Evolutionary conservation across 2,797 vertebrate species (phyloP), one percentile per base, ranked within the genome.

Genomic region (Taeniopygia guttata): DNA sequence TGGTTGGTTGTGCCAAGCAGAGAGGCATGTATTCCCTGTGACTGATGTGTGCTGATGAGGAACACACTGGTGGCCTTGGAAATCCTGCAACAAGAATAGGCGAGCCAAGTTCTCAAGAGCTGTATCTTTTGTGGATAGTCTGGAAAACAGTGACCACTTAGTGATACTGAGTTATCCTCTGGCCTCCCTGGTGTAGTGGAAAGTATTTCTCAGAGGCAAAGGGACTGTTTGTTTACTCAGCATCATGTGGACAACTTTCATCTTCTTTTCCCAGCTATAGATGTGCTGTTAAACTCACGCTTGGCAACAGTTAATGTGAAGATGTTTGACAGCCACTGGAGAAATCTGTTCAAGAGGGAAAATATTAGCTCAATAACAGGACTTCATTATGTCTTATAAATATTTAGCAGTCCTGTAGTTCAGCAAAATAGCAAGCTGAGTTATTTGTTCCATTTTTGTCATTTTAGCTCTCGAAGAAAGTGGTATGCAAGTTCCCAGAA

Each of bases 211-310:
- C 68, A 82, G 84, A 80, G 75, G 83, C 87, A 90, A 84, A 94
- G 59, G 72, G 63, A 77, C 59, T 95, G 48, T 84, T 86, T 96
- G 43, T 94, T 96, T 93, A 77, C 48, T 89, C 68, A 86, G 10
- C 32, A 38, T 87, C 46, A 34, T 64, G 74, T 85, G 68, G 69
- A 40, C 56, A 75, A 62, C 79, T 94, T 94, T 93, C 72, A 75
- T 87, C 91, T 89, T 94, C 42, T 85, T 96, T 96, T 95, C 88
- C 91, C 94, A 95, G 67, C 84, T 87, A 72, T 84, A 75, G 80
- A 60, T 82, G 72, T 64, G 52, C 81, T 76, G 54, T 83, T 91
- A 95, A 94, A 64, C 66, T 94, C 63, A 78, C 75, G 81, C n/a
- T 91, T 93, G 93, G 87, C 72, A 87, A 90, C 83, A 84, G 67